A percentile compares a stretch with the other conserved stretches of the same genome.
Evolutionary conservation across 2,797 vertebrate genomes (phyloP).

Genomic region (Aldrovandia affinis): DNA sequence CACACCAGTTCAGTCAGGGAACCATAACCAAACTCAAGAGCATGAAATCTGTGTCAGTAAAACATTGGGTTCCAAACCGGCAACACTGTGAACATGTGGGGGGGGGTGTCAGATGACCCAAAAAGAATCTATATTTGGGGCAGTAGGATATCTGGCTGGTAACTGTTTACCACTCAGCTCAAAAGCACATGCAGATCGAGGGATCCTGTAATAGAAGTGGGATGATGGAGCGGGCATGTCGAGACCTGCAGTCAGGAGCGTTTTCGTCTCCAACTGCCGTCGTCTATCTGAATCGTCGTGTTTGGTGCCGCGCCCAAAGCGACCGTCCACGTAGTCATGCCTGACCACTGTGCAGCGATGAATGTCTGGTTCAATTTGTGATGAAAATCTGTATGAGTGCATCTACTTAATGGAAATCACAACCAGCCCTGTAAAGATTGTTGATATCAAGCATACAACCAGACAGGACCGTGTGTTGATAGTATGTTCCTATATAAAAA

Average conservation of each 20-base stretch:
- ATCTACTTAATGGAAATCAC: slow-evolving; percentile 23
- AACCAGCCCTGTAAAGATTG: slow-evolving; percentile 21
- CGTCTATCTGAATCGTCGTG: slow-evolving; percentile 44
- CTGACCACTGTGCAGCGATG: slow-evolving; percentile 27
- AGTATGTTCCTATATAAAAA: slow-evolving; percentile 10
- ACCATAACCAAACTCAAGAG: not conserved
- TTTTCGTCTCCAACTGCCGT: slow-evolving; percentile 55
- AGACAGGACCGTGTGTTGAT: not conserved
- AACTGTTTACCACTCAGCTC: slow-evolving; percentile 41
- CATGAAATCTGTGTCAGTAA: not conserved
- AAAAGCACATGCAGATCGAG: slow-evolving; percentile 45
- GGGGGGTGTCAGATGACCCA: slow-evolving; percentile 44
- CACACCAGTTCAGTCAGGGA: not conserved
- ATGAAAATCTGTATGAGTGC: slow-evolving; percentile 16
- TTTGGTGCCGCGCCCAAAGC: slow-evolving; percentile 15
- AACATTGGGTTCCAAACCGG: not conserved
- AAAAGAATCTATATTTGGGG: slow-evolving; percentile 51
- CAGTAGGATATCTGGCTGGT: slow-evolving; percentile 41
- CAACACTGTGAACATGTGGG: not conserved
- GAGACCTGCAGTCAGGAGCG: slow-evolving; percentile 50
- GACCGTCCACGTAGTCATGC: slow-evolving; percentile 49
- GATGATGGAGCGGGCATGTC: slow-evolving; percentile 54
- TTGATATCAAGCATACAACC: slow-evolving; percentile 22
- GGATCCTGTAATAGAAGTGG: slow-evolving; percentile 44
- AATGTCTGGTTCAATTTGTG: slow-evolving; percentile 13